phyloP scores from a whole-genome alignment of 2,797 vertebrate species.

The Cuculus canorus region DNA sequence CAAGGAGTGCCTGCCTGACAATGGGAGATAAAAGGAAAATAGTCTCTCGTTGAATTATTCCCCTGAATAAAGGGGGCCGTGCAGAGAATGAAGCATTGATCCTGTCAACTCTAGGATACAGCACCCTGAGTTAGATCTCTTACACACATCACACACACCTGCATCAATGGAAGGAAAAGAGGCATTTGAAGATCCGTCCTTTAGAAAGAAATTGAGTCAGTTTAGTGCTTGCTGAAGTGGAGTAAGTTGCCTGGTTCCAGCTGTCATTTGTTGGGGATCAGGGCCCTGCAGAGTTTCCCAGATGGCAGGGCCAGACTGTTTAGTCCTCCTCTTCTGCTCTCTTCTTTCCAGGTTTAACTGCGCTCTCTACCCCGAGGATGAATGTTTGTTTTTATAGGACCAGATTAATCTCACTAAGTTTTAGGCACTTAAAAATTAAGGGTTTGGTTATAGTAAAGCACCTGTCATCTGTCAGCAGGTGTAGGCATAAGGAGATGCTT shows the following conservation, averaged over 20 bases:
- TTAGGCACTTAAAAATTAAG: neutral
- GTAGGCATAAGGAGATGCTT: neutral
- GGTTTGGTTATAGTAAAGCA: neutral
- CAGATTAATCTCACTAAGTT: neutral
- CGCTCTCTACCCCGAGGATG: neutral
- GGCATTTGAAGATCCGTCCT: slow-evolving; percentile 51
- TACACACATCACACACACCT: slow-evolving; percentile 65
- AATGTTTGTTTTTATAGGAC: neutral
- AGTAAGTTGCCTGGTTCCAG: slow-evolving; percentile 57
- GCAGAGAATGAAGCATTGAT: slow-evolving; percentile 67
- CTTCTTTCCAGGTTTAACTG: neutral
- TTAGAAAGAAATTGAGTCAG: slow-evolving; percentile 49
- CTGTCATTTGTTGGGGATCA: slow-evolving; percentile 37
- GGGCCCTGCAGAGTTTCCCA: slow-evolving; percentile 42
- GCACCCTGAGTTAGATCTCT: slow-evolving; percentile 66
- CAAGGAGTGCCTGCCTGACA: slow-evolving; percentile 66
- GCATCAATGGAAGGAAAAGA: slow-evolving; percentile 55
- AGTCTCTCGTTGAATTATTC: slow-evolving; percentile 62
- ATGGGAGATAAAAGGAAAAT: slow-evolving; percentile 66
- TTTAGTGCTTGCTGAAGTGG: slow-evolving; percentile 67
- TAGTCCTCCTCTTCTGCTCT: neutral
- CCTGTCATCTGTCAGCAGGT: neutral
- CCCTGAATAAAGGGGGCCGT: slow-evolving; percentile 66
- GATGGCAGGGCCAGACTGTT: slow-evolving; percentile 34
- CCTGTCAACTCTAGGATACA: slow-evolving; percentile 43